These are phyloP conservation scores for Parotocinclus haroldoi DNA, from an alignment of 2,797 vertebrate species.

Conservation along the genomic window DNA sequence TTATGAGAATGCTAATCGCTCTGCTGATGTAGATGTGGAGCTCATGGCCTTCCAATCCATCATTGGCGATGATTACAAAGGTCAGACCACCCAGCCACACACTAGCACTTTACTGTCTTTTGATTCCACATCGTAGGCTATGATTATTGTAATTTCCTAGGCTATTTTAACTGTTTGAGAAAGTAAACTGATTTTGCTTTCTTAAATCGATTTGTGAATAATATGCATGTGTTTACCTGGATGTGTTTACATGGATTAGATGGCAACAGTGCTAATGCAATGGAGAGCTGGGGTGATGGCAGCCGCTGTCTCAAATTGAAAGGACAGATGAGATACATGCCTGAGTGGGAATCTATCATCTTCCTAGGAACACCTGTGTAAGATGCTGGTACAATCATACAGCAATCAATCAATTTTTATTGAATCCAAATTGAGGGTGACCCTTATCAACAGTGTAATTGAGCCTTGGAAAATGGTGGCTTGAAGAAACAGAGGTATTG, in stretches of 20 bases:
- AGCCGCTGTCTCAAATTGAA: constrained; percentile 72
- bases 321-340: constrained; percentile 77
- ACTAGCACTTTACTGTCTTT: not conserved
- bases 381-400: constrained; percentile 9
- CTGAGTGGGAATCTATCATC: constrained; percentile 78
- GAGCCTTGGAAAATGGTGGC: too few species aligned
- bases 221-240: constrained; percentile 1
- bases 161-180: too few species aligned
- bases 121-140: too few species aligned
- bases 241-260: constrained; percentile 50
- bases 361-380: constrained; percentile 73
- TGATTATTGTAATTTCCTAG: too few species aligned
- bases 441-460: too few species aligned
- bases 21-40: constrained; percentile 72
- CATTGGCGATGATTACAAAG: constrained; percentile 74
- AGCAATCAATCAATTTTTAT: too few species aligned
- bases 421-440: too few species aligned
- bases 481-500: too few species aligned
- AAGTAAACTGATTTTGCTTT: too few species aligned
- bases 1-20: constrained; percentile 69
- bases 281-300: constrained; percentile 72
- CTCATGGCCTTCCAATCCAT: constrained; percentile 78
- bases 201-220: too few species aligned
- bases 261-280: constrained; percentile 67
- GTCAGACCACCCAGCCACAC: constrained; percentile 43